Conservation (phyloP, 2,888 invertebrate species). For the Coelinius sp. region DNA sequence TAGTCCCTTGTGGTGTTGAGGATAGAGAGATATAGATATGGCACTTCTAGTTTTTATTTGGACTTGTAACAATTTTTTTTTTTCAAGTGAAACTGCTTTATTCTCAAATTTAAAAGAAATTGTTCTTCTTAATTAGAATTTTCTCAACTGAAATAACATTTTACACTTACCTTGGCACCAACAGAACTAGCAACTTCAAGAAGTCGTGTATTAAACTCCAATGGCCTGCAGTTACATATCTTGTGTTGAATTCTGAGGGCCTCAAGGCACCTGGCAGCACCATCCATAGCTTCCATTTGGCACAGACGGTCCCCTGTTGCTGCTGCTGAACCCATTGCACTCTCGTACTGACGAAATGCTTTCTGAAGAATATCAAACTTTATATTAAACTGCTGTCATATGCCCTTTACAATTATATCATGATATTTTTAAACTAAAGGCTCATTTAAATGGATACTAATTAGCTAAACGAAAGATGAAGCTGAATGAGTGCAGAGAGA, state of each 20-base stretch:
- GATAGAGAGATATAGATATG: not conserved
- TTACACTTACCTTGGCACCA: slow-evolving; percentile 81
- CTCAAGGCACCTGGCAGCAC: slow-evolving; percentile 86
- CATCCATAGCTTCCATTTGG: slow-evolving; percentile 93
- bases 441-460: slow-evolving; percentile 38
- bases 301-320: slow-evolving; percentile 86
- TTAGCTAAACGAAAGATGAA: slow-evolving; percentile 3
- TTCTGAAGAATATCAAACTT: slow-evolving; percentile 70
- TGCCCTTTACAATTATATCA: not conserved
- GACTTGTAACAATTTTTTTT: slow-evolving; percentile 26
- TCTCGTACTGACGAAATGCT: slow-evolving; percentile 87
- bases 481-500: slow-evolving; percentile 1
- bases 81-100: not conserved
- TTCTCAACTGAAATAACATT: not conserved
- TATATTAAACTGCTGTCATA: not conserved
- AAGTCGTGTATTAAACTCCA: slow-evolving; percentile 87
- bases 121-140: no score
- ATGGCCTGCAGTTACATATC: slow-evolving; percentile 88
- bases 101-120: not conserved
- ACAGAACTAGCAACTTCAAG: slow-evolving; percentile 88
- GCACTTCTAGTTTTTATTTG: slow-evolving; percentile 26
- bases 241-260: slow-evolving; percentile 83
- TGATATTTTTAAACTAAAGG: slow-evolving; percentile 40
- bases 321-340: slow-evolving; percentile 87
- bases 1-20: not conserved